Base-by-base conservation (phyloP, 2,888 invertebrate species). In the Drosophila meridiana region DNA sequence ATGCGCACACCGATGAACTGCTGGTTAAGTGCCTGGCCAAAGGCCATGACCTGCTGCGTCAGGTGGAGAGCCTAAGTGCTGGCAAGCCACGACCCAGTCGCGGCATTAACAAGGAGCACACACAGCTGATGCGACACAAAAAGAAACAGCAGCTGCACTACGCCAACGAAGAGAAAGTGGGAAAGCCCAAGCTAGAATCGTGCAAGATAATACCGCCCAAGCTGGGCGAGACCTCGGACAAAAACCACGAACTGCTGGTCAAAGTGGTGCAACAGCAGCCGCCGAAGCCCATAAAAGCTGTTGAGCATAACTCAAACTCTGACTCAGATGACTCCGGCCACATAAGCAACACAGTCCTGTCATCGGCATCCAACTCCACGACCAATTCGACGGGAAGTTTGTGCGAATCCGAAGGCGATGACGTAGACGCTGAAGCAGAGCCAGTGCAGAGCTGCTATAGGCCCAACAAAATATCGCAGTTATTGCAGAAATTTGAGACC, bases 291-390 rank as follows among this genome's bases (percentile, higher is more conserved):
- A 63, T 28, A 2, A 79, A 79, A 50, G 14, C 30, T 3, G 53
- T 69, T 40, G 88, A 81, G 20, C 81, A 72, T 30, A 61, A 57
- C 86, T 52, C 59, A 20, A 72, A 57, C 40, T 78, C 80, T 1
- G 96, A 96, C 86, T 96, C 96, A 68, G 96, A 97, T 87, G 97
- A 97, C 93, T 96, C 96, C 66, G 97, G 97, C 71, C 96, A 97
- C 93, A 96, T 96, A 82, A 96, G 96, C 58, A 96, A 96, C 90
- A 83, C 90, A 52, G 69, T 87, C 40, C 64, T 80, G 26, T 75
- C 82, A 34, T 83, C 87, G 11, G 70, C 83, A 5, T 71, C 80
- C 53, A 77, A 70, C 55, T 66, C 65, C 52, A 82, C 71, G 7
- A 80, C 72, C 64, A 84, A 82, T 56, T 84, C 87, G 5, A 84